Evolutionary conservation across 2,797 vertebrate genomes (phyloP), one percentile per base, ranked within the genome.

Genomic region (Karalla daura): DNA sequence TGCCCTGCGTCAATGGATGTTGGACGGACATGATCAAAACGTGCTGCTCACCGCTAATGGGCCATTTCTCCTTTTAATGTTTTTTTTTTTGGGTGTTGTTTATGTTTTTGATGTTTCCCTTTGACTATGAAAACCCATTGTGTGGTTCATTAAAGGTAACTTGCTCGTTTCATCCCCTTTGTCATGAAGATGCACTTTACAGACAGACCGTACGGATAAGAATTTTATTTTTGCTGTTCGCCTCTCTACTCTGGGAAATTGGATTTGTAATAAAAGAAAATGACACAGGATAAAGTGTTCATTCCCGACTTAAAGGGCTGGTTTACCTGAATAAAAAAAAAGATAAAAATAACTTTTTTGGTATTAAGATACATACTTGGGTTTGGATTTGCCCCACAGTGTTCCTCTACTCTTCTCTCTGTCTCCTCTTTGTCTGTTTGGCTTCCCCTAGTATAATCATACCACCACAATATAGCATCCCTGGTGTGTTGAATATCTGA

Each of bases 1-100:
- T 49, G 54, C 65, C 78, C 61, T 21, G 30, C 50, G 43, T 84
- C 55, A 61, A 50, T 72, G 45, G 21, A 44, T n/a, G n/a, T n/a
- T n/a, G 76, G 69, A 84, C 67, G 58, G 64, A 58, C 52, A 53
- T 73, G 55, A 85, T 85, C 76, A 77, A 64, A 76, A 74, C 36
- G 9, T 63, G 20, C 53, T 62, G 49, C 47, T 76, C 53, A 23
- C 50, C 43, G 36, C 27, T 79, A 76, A 81, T 77, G 8, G 56
- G 40, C 46, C 43, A 23, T 71, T 75, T 74, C 27, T 21, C 15
- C n/a, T 45, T 37, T 45, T 53, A 24, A 18, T 75, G 13, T 28
- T 46, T 32, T n/a, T 46, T 24, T 40, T 41, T 56, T 63, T n/a
- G n/a, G n/a, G n/a, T n/a, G n/a, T 64, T 60, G 74, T 64, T 64